phyloP scores from a whole-genome alignment of 2,113 vertebrate genomes.

The Anhinga anhinga region DNA sequence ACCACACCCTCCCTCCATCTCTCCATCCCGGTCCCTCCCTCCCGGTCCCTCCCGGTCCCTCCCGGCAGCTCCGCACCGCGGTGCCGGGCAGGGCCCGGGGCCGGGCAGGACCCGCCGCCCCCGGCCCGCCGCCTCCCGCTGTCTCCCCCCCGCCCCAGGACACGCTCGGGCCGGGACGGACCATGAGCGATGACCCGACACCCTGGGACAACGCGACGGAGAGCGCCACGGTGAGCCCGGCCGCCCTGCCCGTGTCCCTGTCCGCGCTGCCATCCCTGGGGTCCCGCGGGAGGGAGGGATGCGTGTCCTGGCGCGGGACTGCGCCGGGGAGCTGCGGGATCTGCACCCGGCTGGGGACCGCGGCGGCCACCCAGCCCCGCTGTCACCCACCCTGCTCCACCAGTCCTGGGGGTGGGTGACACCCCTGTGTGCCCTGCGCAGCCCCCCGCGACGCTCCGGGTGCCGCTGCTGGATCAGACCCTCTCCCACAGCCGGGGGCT shows the following conservation, averaged over 20 bases:
- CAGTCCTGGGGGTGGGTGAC: not conserved
- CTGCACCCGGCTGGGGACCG: not conserved
- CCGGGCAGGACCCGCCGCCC: not conserved
- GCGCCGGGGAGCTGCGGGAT: not conserved
- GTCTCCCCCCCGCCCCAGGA: constrained; percentile 57
- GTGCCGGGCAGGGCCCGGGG: constrained; percentile 26
- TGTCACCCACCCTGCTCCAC: not conserved
- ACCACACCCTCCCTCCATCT: not conserved
- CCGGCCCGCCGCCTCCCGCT: not conserved
- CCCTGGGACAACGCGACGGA: constrained; percentile 88
- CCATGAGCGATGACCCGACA: constrained; percentile 91
- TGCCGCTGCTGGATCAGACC: not conserved
- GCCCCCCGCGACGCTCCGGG: not conserved
- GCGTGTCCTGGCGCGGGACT: not conserved
- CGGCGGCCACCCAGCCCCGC: not conserved
- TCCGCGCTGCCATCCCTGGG: not conserved
- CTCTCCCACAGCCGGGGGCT: not conserved
- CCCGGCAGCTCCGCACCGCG: constrained; percentile 31
- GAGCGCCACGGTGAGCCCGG: constrained; percentile 83
- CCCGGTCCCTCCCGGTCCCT: not conserved
- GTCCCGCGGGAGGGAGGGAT: not conserved
- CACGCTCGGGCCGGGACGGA: constrained; percentile 78
- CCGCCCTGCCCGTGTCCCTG: not conserved
- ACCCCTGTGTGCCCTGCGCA: not conserved
- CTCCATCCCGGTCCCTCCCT: not conserved